Conservation (phyloP, 2,888 invertebrate species). For the Cheilosia pagana region DNA sequence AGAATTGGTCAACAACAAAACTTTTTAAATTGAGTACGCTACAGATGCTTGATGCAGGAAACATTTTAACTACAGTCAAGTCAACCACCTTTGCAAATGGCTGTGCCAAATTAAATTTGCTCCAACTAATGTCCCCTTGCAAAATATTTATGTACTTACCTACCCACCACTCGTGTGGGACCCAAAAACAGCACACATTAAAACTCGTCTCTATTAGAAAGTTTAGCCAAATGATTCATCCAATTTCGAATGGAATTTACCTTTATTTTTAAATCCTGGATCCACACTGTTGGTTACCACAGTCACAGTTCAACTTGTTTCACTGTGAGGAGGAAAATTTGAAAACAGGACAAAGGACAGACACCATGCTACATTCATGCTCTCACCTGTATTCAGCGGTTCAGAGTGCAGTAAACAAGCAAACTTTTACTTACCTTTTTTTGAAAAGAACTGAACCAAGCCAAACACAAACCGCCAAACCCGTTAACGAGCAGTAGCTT, state of each 20-base stretch:
- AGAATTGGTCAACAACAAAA: too few species aligned
- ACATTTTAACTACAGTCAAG: neutral
- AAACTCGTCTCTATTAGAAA: conserved; percentile 30
- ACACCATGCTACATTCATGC: neutral
- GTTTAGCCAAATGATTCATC: conserved; percentile 46
- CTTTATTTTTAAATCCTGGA: conserved; percentile 5
- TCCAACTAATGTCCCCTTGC: conserved; percentile 3
- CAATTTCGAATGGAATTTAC: conserved; percentile 31
- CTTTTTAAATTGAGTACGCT: too few species aligned
- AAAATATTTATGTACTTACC: too few species aligned
- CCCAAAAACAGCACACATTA: neutral
- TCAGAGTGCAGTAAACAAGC: conserved; percentile 21
- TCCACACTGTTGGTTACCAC: neutral
- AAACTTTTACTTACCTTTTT: conserved; percentile 16
- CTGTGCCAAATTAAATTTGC: conserved; percentile 29
- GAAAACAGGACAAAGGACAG: conserved; percentile 11
- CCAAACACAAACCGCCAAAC: conserved; percentile 56
- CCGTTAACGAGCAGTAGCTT: conserved; percentile 68
- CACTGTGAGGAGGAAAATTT: conserved; percentile 16
- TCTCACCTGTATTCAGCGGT: conserved; percentile 31
- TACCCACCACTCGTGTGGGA: too few species aligned
- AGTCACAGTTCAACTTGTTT: neutral
- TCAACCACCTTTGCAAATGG: conserved; percentile 1
- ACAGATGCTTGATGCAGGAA: neutral
- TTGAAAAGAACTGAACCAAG: conserved; percentile 12